Conservation (phyloP, 2,113 vertebrate species). For the Aegithalos caudatus region DNA sequence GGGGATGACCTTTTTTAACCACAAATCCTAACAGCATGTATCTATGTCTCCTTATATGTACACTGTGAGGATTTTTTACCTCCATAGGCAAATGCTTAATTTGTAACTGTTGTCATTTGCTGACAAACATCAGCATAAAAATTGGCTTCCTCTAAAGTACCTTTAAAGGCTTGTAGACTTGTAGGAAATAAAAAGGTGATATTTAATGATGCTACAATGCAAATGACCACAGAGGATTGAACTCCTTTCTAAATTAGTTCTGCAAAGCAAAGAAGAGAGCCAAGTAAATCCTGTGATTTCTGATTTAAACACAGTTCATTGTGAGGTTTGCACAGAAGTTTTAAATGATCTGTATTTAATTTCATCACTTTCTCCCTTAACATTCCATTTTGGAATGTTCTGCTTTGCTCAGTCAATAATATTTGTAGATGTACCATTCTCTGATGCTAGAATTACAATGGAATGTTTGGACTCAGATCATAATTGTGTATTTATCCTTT, state of each 20-base stretch:
- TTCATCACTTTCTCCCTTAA: background rate
- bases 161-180: background rate
- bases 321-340: background rate
- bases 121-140: background rate
- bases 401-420: background rate
- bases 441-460: constrained; percentile 48
- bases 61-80: background rate
- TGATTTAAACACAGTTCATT: background rate
- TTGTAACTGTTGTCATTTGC: background rate
- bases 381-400: background rate
- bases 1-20: background rate
- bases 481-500: constrained; percentile 56
- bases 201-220: background rate
- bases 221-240: background rate
- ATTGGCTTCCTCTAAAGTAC: background rate
- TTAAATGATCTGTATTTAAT: background rate
- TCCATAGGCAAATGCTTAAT: background rate
- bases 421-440: constrained; percentile 4
- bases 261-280: background rate
- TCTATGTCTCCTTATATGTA: background rate
- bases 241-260: background rate
- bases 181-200: background rate
- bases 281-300: background rate
- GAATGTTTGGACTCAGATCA: constrained; percentile 48
- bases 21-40: background rate